Conservation (phyloP, 2,888 invertebrate species). For the Meloe dianella region DNA sequence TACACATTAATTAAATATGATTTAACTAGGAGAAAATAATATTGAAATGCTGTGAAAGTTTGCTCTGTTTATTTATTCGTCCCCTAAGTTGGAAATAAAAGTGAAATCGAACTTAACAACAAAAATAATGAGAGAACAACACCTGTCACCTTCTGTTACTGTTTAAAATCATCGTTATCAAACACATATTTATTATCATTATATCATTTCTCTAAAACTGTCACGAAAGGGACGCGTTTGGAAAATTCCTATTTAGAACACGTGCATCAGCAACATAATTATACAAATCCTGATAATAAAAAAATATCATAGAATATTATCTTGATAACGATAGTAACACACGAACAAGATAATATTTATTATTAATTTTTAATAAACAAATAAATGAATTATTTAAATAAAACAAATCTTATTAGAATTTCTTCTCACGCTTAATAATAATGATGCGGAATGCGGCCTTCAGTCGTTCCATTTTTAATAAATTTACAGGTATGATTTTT, state of each 20-base stretch:
- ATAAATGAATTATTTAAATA: not conserved
- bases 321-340: not conserved
- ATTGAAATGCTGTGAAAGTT: not conserved
- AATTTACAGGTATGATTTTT: not conserved
- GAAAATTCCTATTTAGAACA: not conserved
- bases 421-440: not conserved
- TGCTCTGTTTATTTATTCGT: not conserved
- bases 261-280: not conserved
- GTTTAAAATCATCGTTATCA: not conserved
- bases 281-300: not conserved
- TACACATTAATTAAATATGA: too few relatives aligned
- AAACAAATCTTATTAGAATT: not conserved
- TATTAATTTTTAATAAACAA: constrained; percentile 1
- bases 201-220: not conserved
- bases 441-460: constrained; percentile 6
- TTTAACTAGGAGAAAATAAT: not conserved
- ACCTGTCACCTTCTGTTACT: not conserved
- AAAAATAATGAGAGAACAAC: not conserved
- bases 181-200: too few relatives aligned
- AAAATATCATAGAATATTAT: not conserved
- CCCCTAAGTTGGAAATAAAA: not conserved
- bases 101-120: not conserved
- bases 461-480: not conserved
- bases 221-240: not conserved
- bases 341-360: not conserved